A percentile compares a stretch with the other conserved stretches of the same genome.
Evolutionary conservation across 2,797 vertebrate species (phyloP).

Genomic region (Somateria mollissima): DNA sequence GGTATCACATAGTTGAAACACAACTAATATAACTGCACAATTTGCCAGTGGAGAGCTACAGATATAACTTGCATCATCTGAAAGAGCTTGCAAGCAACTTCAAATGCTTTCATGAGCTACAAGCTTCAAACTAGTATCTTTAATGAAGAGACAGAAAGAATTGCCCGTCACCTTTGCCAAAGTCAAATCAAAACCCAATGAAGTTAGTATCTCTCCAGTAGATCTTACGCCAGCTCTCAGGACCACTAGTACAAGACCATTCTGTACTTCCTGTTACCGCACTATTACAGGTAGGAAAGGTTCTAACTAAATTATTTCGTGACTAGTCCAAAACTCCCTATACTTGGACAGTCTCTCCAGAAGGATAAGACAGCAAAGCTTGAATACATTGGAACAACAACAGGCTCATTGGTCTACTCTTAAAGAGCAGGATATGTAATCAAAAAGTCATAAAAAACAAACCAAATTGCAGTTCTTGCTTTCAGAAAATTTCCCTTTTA

Average conservation of each 20-base stretch:
- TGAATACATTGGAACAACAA: background rate
- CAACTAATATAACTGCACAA: background rate
- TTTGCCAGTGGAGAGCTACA: background rate
- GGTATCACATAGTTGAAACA: background rate
- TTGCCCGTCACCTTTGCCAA: background rate
- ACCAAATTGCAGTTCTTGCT: background rate
- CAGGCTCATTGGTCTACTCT: background rate
- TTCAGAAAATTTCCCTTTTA: background rate
- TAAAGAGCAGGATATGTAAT: background rate
- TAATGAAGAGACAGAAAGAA: background rate
- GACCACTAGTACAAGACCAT: background rate
- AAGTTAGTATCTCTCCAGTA: background rate
- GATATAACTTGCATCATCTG: background rate
- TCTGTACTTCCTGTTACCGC: background rate
- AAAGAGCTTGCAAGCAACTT: background rate
- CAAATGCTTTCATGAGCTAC: background rate
- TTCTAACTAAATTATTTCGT: background rate
- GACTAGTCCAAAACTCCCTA: background rate
- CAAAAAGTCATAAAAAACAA: background rate
- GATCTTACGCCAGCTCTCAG: accelerated
- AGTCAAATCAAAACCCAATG: background rate
- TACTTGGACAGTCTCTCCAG: background rate
- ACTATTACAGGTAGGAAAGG: background rate
- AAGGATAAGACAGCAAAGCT: background rate
- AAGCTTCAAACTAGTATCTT: background rate